Conservation (phyloP, 2,888 invertebrate species). For the Caenorhabditis plicata region DNA sequence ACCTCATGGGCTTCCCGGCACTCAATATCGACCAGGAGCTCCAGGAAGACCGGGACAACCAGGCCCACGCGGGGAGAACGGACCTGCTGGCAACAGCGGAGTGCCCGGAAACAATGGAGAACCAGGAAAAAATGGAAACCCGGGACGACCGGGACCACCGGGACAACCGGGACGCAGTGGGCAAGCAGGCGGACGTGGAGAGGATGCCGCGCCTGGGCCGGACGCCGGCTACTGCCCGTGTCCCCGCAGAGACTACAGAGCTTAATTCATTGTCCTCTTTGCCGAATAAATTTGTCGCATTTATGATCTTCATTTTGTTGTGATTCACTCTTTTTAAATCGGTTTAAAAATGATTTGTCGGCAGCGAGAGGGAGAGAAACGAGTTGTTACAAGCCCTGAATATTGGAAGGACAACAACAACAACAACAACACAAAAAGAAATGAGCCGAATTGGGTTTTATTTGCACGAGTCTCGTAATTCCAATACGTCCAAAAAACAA, state of each 20-base stretch:
- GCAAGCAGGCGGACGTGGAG: slow-evolving; percentile 34
- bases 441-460: no score
- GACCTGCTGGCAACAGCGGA: slow-evolving; percentile 44
- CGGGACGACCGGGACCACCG: slow-evolving; percentile 43
- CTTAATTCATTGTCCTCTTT: neutral
- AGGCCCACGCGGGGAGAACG: slow-evolving; percentile 47
- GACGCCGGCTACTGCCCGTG: slow-evolving; percentile 46
- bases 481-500: no score
- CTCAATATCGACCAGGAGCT: slow-evolving; percentile 44
- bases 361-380: no score
- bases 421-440: no score
- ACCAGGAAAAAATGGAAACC: slow-evolving; percentile 41
- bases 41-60: slow-evolving; percentile 43
- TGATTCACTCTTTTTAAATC: neutral
- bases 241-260: no score
- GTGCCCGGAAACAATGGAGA: slow-evolving; percentile 42
- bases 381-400: no score
- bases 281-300: neutral
- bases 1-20: slow-evolving; percentile 45
- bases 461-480: no score
- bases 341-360: no score
- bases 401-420: no score
- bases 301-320: neutral
- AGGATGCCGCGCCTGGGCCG: slow-evolving; percentile 38
- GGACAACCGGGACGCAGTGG: slow-evolving; percentile 46